phyloP scores from a whole-genome alignment of 2,113 vertebrate genomes.

The Pontoporia blainvillei region DNA sequence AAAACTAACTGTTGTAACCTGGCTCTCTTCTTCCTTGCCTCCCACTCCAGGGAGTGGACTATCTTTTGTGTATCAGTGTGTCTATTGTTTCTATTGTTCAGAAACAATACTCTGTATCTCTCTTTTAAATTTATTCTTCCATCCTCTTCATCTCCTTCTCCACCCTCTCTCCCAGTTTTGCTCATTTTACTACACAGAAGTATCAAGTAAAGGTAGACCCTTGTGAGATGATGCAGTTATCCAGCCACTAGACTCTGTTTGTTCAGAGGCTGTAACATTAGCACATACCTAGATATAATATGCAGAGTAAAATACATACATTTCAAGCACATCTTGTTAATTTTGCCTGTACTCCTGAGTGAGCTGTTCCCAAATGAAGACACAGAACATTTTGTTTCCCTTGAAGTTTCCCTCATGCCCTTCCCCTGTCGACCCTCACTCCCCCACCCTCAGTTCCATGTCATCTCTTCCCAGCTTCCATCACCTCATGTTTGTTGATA shows the following conservation, averaged over 20 bases:
- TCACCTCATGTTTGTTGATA: not conserved
- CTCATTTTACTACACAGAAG: not conserved
- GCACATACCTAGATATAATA: not conserved
- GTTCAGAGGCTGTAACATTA: not conserved
- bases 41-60: accelerated
- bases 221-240: not conserved
- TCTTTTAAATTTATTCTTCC: not conserved
- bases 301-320: not conserved
- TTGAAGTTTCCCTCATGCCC: not conserved
- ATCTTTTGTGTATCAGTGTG: not conserved
- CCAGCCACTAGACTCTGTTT: not conserved
- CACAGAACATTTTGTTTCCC: not conserved
- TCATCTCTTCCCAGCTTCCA: not conserved
- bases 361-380: not conserved
- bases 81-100: not conserved
- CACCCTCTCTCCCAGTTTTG: not conserved
- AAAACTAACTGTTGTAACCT: not conserved
- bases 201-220: not conserved
- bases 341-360: not conserved
- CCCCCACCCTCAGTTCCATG: not conserved
- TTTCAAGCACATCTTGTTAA: not conserved
- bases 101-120: not conserved
- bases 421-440: not conserved
- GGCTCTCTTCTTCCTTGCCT: not conserved
- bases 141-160: not conserved